phyloP scores from a whole-genome alignment of 2,797 vertebrate genomes.

The Sebastes iracundus region DNA sequence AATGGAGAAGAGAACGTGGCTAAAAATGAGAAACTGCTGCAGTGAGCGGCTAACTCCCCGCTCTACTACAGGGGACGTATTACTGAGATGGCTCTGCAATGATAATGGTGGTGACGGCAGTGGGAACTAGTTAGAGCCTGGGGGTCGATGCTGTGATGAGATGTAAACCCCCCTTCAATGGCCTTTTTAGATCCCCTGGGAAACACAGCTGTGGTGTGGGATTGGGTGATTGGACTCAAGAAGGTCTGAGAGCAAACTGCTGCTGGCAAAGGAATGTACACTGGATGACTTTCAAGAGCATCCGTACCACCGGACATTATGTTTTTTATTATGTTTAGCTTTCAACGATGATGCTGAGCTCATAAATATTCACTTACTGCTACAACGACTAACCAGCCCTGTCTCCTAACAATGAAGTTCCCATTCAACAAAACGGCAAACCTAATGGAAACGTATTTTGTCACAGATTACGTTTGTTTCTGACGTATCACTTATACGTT shows the following conservation, averaged over 20 bases:
- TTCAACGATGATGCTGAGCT: background rate
- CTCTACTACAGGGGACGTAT: background rate
- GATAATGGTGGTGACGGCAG: conserved; percentile 15
- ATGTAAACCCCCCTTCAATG: conserved; percentile 18
- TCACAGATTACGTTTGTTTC: no score
- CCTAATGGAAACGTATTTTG: accelerated
- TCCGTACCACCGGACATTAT: background rate
- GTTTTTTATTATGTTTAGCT: background rate
- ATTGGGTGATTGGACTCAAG: conserved; percentile 2
- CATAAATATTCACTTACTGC: background rate
- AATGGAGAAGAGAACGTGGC: conserved; percentile 9
- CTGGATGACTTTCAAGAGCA: background rate
- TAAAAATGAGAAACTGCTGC: conserved; percentile 15
- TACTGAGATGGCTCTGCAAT: background rate
- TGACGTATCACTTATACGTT: no score
- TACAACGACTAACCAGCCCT: background rate
- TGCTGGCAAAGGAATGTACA: background rate
- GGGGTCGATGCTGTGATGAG: conserved; percentile 26
- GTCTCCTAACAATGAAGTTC: no score
- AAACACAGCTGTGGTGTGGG: conserved; percentile 43
- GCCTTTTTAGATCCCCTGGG: conserved; percentile 22
- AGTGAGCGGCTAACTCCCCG: background rate
- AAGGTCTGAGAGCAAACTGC: conserved; percentile 16
- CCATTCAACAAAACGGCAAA: no score
- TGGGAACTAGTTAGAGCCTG: background rate